These are phyloP conservation scores for Thalassoma bifasciatum DNA, from an alignment of 2,113 vertebrate genomes.

Conservation along the genomic window DNA sequence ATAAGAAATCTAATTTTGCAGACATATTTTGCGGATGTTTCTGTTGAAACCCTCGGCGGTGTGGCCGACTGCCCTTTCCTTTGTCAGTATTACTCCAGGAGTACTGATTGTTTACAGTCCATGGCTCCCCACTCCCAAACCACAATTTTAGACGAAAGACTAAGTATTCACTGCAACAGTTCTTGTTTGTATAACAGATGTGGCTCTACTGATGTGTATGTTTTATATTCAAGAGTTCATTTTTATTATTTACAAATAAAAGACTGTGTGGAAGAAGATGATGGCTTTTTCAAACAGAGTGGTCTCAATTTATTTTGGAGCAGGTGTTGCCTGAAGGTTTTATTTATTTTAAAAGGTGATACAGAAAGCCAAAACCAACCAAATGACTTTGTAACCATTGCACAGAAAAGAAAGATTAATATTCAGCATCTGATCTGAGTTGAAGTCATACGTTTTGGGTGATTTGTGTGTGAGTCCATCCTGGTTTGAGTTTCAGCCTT, in stretches of 20 bases:
- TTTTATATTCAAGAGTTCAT: constrained; percentile 90
- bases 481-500: background rate
- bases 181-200: constrained; percentile 88
- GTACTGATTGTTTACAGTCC: constrained; percentile 88
- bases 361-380: too few species aligned
- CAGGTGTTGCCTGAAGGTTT: background rate
- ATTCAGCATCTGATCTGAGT: too few species aligned
- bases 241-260: constrained; percentile 92
- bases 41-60: constrained; percentile 81
- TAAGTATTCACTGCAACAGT: constrained; percentile 86
- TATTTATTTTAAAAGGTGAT: too few species aligned
- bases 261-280: constrained; percentile 85
- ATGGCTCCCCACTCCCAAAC: constrained; percentile 78
- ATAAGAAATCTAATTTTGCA: constrained; percentile 74
- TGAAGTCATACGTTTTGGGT: too few species aligned
- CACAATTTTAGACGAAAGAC: constrained; percentile 79
- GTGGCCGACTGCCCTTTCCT: constrained; percentile 86
- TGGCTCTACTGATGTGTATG: constrained; percentile 88
- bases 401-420: too few species aligned
- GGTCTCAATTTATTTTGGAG: constrained; percentile 29
- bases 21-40: constrained; percentile 72
- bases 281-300: constrained; percentile 40
- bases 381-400: too few species aligned
- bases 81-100: constrained; percentile 85
- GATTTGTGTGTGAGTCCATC: background rate